Base-by-base conservation (phyloP, 2,888 invertebrate species). In the Polydesmus complanatus region DNA sequence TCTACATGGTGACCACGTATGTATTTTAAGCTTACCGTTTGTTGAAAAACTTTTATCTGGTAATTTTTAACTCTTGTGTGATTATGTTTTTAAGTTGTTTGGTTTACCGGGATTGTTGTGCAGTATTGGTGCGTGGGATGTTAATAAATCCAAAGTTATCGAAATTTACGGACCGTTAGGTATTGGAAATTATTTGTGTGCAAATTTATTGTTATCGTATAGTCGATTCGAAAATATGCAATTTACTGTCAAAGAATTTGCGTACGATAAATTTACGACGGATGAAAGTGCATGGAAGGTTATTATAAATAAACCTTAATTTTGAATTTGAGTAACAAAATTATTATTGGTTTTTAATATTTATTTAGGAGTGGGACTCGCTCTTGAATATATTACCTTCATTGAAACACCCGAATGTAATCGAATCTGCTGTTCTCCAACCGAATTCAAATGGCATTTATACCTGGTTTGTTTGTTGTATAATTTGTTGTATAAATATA, bases 1-100 rank as follows among this genome's bases (percentile, higher is more conserved):
- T 70, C 69, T 77, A 18, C 76, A 77, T 69, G 77, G 77, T 22
- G 77, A 77, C 66, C 77, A 77, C 70, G 73, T 74, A 67, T 67
- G 73, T 66, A 25, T 23, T 22, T 14, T 52, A 3, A 52, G 23
- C 1, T 26, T 52, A 2, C 19, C 25, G 19, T 25, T 11, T 11
- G 37, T 52, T 26, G 18, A 19, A 2, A n/a, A n/a, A n/a, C n/a
- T n/a, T n/a, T n/a, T n/a, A n/a, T n/a, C n/a, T n/a, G n/a, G n/a
- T n/a, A 52, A 19, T 52, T 52, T 11, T 21, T 52, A 21, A 51
- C 14, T 2, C 18, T 8, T 26, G 56, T 2, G n/a, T n/a, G n/a
- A n/a, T n/a, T n/a, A 49, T 18, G 21, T 56, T 52, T 22, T 60
- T 60, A 68, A 74, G 74, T 58, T 74, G 61, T 76, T 73, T 70